Conservation (phyloP, 30 jellyfish, hydroid and myxozoan species). For the Haliclystus octoradiatus region DNA sequence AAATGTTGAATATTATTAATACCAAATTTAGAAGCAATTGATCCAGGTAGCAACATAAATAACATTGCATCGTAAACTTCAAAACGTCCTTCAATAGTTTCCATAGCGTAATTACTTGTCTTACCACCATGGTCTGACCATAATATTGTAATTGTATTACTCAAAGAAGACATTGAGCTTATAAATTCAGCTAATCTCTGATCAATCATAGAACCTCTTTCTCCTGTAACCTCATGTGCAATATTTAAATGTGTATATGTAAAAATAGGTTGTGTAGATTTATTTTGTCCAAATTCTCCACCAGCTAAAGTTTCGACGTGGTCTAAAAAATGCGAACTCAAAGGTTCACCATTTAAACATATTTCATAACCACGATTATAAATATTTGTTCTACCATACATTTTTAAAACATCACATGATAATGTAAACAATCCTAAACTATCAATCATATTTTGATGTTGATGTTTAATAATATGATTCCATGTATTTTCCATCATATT, state of each 20-base stretch:
- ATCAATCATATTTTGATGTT: constrained; percentile 7
- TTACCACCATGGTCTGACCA: constrained; percentile 96
- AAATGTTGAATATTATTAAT: background rate
- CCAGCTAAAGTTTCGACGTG: constrained; percentile 25
- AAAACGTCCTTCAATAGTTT: constrained; percentile 59
- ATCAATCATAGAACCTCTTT: constrained; percentile 48
- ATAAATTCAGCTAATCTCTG: constrained; percentile 21
- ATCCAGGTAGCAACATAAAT: constrained; percentile 38
- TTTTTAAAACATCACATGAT: constrained; percentile 47
- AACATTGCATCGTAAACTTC: constrained; percentile 70
- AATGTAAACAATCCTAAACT: constrained; percentile 47
- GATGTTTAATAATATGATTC: constrained; percentile 17
- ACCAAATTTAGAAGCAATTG: constrained; percentile 11
- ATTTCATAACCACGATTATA: constrained; percentile 38
- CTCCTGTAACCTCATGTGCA: constrained; percentile 82
- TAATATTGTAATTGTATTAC: constrained; percentile 45
- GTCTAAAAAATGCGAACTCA: constrained; percentile 45
- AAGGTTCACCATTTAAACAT: constrained; percentile 67
- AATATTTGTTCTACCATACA: constrained; percentile 54
- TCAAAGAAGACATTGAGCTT: constrained; percentile 5
- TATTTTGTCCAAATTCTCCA: background rate
- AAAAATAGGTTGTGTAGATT: constrained; percentile 28
- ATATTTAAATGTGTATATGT: constrained; percentile 76
- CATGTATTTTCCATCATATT: constrained; percentile 20
- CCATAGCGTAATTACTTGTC: constrained; percentile 44